Evolutionary conservation across 2,888 invertebrate species (phyloP).

Genomic region (Tachystola acroxantha): DNA sequence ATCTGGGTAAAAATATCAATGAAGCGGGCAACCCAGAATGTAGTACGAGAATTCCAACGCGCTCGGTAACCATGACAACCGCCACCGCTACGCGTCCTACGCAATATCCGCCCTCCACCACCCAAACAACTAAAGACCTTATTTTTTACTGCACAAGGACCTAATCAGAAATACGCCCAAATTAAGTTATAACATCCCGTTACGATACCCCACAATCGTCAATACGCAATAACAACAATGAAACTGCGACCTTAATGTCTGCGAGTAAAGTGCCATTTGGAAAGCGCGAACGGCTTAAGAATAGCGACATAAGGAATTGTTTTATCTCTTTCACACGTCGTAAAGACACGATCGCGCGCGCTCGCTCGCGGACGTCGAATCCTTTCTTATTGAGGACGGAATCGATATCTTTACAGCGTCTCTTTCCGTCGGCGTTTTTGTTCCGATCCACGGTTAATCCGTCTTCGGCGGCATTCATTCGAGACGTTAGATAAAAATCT

Average conservation of each 20-base stretch:
- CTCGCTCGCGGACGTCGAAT: conserved; percentile 53
- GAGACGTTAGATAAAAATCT: conserved; percentile 65
- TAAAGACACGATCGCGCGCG: conserved; percentile 59
- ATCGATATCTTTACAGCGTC: conserved; percentile 65
- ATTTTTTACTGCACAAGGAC: conserved; percentile 42
- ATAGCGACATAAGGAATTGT: conserved; percentile 76
- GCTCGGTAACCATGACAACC: conserved; percentile 79
- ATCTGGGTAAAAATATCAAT: conserved; percentile 60
- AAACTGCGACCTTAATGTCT: conserved; percentile 72
- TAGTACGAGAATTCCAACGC: conserved; percentile 58
- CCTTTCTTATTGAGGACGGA: conserved; percentile 64
- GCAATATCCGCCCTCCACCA: conserved; percentile 38
- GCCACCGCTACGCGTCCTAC: conserved; percentile 42
- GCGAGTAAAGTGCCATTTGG: conserved; percentile 64
- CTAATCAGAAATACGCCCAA: conserved; percentile 48
- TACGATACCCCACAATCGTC: conserved; percentile 62
- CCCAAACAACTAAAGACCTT: conserved; percentile 59
- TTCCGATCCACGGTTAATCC: conserved; percentile 65
- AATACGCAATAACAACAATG: conserved; percentile 66
- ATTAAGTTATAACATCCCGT: conserved; percentile 74
- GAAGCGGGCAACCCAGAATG: conserved; percentile 49
- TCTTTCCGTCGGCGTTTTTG: conserved; percentile 69
- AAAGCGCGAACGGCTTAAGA: conserved; percentile 67
- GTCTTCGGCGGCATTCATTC: conserved; percentile 66
- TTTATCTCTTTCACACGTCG: conserved; percentile 75